Evolutionary conservation across 1,140 invertebrate species (phyloP).

Genomic region (Orchestia grillus): DNA sequence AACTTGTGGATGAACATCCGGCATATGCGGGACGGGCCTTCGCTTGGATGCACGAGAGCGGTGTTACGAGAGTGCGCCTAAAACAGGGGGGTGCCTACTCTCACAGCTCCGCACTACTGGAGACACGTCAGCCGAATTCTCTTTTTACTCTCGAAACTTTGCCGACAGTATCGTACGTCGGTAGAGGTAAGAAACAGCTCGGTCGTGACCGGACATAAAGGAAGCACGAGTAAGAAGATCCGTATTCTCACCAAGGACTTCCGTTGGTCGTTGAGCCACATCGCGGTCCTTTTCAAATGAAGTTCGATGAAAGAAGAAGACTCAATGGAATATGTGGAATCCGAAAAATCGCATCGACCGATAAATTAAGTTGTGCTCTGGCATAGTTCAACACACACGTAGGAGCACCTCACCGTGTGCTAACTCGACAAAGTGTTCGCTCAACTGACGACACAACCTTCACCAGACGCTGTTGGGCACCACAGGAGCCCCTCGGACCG

Average conservation of each 20-base stretch:
- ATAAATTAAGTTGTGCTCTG: not conserved
- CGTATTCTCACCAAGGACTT: not conserved
- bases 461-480: not conserved
- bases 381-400: not conserved
- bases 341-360: not conserved
- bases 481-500: not conserved
- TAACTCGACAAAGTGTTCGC: not conserved
- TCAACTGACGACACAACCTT: conserved; percentile 25
- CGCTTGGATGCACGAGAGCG: too few relatives aligned
- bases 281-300: not conserved
- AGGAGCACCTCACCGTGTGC: not conserved
- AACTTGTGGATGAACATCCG: too few relatives aligned
- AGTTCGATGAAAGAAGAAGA: not conserved
- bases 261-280: not conserved
- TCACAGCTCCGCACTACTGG: too few relatives aligned
- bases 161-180: too few relatives aligned
- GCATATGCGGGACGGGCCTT: too few relatives aligned
- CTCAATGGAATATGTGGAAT: not conserved
- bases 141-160: too few relatives aligned
- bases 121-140: too few relatives aligned
- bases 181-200: too few relatives aligned
- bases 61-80: too few relatives aligned
- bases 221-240: not conserved
- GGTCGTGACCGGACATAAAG: too few relatives aligned
- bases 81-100: too few relatives aligned